phyloP scores from a whole-genome alignment of 2,797 vertebrate genomes.

The Poecilia velifera region DNA sequence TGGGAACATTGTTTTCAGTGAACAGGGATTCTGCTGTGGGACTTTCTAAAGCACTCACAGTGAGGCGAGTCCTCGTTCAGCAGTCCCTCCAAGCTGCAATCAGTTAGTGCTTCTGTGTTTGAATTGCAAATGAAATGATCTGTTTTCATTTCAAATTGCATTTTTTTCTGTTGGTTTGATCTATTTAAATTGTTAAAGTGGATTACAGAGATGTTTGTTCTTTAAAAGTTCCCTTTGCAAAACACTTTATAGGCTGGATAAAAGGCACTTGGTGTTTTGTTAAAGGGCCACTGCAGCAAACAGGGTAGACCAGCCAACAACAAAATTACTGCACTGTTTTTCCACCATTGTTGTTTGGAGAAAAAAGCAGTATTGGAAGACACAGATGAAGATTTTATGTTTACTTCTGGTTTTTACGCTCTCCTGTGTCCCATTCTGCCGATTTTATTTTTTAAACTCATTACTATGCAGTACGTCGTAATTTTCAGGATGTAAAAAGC shows the following conservation, averaged over 20 bases:
- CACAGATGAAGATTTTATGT: neutral
- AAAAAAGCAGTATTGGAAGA: neutral
- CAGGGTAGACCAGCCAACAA: neutral
- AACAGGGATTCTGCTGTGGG: neutral
- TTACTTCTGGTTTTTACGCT: neutral
- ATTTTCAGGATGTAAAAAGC: neutral
- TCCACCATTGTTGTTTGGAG: neutral
- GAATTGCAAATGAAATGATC: neutral
- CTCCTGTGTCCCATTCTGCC: neutral
- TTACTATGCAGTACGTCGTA: too few relatives aligned
- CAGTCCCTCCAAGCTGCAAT: neutral
- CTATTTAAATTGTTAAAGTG: neutral
- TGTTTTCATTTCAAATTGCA: too few relatives aligned
- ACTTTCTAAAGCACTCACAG: neutral
- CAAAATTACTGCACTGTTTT: neutral
- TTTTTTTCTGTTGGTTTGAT: neutral
- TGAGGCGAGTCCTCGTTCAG: neutral
- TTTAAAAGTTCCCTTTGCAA: neutral
- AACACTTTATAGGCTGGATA: neutral
- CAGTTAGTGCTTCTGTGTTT: neutral
- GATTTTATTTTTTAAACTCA: neutral
- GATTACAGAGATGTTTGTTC: neutral
- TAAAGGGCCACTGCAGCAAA: neutral
- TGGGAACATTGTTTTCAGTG: neutral
- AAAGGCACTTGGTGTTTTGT: neutral